Base-by-base conservation (phyloP, 2,113 vertebrate genomes). In the Heterotis niloticus region DNA sequence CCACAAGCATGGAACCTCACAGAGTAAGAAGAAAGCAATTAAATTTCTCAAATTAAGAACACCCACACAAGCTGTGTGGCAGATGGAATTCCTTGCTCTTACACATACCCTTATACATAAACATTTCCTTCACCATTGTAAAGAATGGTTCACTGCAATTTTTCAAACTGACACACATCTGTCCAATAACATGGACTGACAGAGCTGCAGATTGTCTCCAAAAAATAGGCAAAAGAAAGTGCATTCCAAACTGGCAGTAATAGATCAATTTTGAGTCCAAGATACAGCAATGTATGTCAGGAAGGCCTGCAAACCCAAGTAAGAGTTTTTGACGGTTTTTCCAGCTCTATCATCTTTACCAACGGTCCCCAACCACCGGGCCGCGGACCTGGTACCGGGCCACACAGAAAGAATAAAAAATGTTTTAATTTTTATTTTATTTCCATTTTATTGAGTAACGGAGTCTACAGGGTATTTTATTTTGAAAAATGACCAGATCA, bases 11-110 rank as follows among this genome's bases (percentile, higher is more conserved):
- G 20, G 68, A 59, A 24, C 56, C 34, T 69, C 26, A 9, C 34
- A 28, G 16, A 34, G 18, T 69, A 78, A 69, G 28, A 78, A 66
- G 52, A 75, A 78, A 70, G 54, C 66, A 78, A 78, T 70, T 78
- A 71, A 59, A 78, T 62, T 78, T 14, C 29, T 59, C 23, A 54
- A 54, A 14, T 60, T 70, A 78, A n/a, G 20, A 78, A 28, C 59
- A 29, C 67, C 77, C 66, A 78, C 77, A 24, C 28, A 51, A 29
- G 29, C 56, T 23, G 77, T 56, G 14, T 34, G 52, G 24, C 64
- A 69, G 76, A 69, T 67, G 28, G 26, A 13, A 16, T 54, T 71
- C 67, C 56, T 62, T 64, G 54, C 77, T 17, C 17, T 1, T 66
- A 69, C n/a, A 62, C 20, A 78, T 78, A 60, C 70, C 70, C 62